Evolutionary conservation across 2,888 invertebrate species (phyloP).

Genomic region (Chymomyza fuscimana): DNA sequence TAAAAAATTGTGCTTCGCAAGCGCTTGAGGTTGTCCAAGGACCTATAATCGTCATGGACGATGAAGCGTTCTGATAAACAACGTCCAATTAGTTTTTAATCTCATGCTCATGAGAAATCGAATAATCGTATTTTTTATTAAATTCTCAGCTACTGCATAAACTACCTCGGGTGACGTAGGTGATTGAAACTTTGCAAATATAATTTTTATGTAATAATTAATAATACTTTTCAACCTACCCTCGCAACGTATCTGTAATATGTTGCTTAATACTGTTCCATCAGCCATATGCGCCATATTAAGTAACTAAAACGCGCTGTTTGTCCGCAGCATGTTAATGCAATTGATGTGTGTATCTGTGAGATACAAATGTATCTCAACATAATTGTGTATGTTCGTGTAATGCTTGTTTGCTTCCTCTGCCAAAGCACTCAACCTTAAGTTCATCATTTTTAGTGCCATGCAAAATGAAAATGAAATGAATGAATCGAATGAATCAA

Average conservation of each 20-base stretch:
- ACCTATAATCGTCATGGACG: too few species aligned
- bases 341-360: slow-evolving; percentile 43
- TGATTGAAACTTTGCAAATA: too few species aligned
- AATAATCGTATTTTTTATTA: too few species aligned
- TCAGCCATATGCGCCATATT: slow-evolving; percentile 19
- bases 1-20: too few species aligned
- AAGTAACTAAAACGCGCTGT: slow-evolving; percentile 4
- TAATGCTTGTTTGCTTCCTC: slow-evolving; percentile 40
- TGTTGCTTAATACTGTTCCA: slow-evolving; percentile 39
- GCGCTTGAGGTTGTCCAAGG: too few species aligned
- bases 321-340: not conserved
- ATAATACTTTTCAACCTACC: too few species aligned
- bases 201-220: too few species aligned
- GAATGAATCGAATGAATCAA: slow-evolving; percentile 33
- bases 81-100: too few species aligned
- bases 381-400: slow-evolving; percentile 17
- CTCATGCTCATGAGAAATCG: too few species aligned
- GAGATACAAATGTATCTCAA: slow-evolving; percentile 36
- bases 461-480: slow-evolving; percentile 44
- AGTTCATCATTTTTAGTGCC: slow-evolving; percentile 16
- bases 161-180: too few species aligned
- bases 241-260: not conserved
- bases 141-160: too few species aligned
- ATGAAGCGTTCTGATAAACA: too few species aligned
- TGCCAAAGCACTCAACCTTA: slow-evolving; percentile 9